Evolutionary conservation across 2,113 vertebrate genomes (phyloP), one percentile per base, ranked within the genome.

Genomic region (Hydrochoerus hydrochaeris): DNA sequence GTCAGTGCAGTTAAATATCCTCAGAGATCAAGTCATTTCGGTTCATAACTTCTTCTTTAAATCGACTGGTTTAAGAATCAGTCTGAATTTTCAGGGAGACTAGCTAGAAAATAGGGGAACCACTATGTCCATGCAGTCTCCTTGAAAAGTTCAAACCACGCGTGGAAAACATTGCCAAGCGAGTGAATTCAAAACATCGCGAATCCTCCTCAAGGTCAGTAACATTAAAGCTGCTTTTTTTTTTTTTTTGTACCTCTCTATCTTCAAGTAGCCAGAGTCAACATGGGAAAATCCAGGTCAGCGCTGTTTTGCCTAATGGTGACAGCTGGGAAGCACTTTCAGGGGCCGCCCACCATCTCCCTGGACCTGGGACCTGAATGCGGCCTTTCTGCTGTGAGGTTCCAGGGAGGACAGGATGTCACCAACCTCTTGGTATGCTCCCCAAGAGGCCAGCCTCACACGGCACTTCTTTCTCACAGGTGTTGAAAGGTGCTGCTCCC

Each of bases 391-490:
- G 94, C 95, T 94, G 30, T 63, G 28, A 97, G 86, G 91, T 58
- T 41, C 96, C 97, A 96, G 93, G 82, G 98, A 94, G 60, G n/a
- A 95, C 60, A 93, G 83, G 41, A 94, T 96, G 97, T 98, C 92
- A 91, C 97, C 93, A 91, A 97, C 93, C 90, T 86, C 60, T 26
- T 97, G 97, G 94, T 88, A 73, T 95, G 95, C 94, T 93, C 84
- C 92, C 71, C 84, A 90, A 91, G 94, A 97, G 93, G 62, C 81
- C 71, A 85, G 85, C 24, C 96, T 97, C 95, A 98, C 97, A 98
- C 88, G 97, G 88, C 62, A 24, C 92, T 85, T 97, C 97, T 97
- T 98, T 98, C 97, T 96, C 96, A 90, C 88, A 97, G 80, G n/a
- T 97, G 73, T 81, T 93, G 94, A 97, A 97, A 98, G 67, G 88